These are phyloP conservation scores for Macquaria australasica DNA, from an alignment of 2,113 vertebrate genomes.

Conservation along the genomic window DNA sequence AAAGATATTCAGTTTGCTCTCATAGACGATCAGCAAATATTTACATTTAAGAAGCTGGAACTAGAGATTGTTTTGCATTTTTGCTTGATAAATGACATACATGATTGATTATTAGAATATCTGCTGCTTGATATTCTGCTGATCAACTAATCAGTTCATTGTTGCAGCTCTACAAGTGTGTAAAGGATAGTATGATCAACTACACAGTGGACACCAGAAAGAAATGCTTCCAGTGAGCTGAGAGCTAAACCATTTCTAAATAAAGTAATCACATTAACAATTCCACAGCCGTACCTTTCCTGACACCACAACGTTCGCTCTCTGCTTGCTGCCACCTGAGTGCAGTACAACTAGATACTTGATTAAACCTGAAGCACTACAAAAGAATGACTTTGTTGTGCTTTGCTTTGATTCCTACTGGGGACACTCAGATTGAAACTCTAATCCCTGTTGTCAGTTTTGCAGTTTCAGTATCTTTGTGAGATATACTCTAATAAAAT, in stretches of 20 bases:
- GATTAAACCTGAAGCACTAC: constrained; percentile 47
- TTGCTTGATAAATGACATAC: background rate
- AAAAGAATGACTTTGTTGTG: constrained; percentile 40
- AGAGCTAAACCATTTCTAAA: background rate
- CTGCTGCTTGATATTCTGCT: constrained; percentile 3
- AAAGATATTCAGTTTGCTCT: background rate
- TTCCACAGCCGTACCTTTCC: background rate
- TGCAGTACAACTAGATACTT: constrained; percentile 7
- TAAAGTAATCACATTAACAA: constrained; percentile 31
- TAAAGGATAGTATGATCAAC: constrained; percentile 26
- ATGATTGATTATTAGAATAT: background rate
- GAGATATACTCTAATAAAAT: constrained; percentile 34
- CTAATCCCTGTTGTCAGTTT: constrained; percentile 35
- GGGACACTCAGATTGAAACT: constrained; percentile 40
- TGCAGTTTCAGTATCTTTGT: constrained; percentile 32
- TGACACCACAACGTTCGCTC: background rate
- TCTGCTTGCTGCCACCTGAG: constrained; percentile 40
- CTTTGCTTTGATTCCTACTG: constrained; percentile 39
- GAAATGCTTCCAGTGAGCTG: constrained; percentile 7
- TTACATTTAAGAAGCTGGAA: constrained; percentile 1
- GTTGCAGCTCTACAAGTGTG: background rate
- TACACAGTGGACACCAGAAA: constrained; percentile 1
- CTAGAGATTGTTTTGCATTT: background rate
- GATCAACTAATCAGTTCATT: background rate
- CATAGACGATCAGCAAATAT: background rate